These are phyloP conservation scores for Arbacia lixula DNA, from an alignment of 53 echinoderm and acorn worm genomes.

Conservation along the genomic window DNA sequence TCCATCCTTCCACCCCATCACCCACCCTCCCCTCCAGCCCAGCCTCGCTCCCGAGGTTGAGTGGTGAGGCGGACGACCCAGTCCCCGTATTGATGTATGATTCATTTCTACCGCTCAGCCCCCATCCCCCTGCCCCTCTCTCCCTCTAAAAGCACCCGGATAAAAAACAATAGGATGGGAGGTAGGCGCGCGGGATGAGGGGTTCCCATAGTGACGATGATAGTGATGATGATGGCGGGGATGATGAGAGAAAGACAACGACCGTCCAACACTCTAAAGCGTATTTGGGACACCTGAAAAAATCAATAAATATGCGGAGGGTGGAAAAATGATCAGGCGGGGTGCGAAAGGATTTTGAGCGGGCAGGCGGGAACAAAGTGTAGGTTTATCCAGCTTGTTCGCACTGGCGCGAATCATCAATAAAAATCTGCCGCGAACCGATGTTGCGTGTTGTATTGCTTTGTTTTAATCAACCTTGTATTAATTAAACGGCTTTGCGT, in stretches of 20 bases:
- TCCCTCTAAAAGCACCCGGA: too few relatives aligned
- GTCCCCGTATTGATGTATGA: slow-evolving; percentile 53
- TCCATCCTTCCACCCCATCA: background rate
- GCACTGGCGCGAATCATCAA: too few relatives aligned
- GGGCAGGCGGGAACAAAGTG: too few relatives aligned
- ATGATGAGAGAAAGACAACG: slow-evolving; percentile 25
- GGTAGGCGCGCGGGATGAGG: slow-evolving; percentile 15
- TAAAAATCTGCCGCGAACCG: too few relatives aligned
- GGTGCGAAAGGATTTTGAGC: slow-evolving; percentile 35
- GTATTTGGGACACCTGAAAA: slow-evolving; percentile 48
- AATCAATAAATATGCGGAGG: slow-evolving; percentile 57
- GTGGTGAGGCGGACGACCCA: slow-evolving; percentile 33
- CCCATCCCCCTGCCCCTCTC: slow-evolving; percentile 29
- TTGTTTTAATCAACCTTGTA: too few relatives aligned
- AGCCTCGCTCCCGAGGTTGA: background rate
- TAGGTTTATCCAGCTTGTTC: too few relatives aligned
- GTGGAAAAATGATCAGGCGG: slow-evolving; percentile 25
- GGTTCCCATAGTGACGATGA: background rate
- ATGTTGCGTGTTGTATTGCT: too few relatives aligned
- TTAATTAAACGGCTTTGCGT: too few relatives aligned
- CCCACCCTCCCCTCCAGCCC: slow-evolving; percentile 27
- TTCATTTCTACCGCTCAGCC: slow-evolving; percentile 10
- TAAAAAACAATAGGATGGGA: slow-evolving; percentile 1
- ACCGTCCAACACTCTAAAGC: slow-evolving; percentile 44
- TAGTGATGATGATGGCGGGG: slow-evolving; percentile 34